Percentiles rank a stretch among this genome's conserved stretches.
Evolutionary conservation across 2,113 vertebrate genomes (phyloP).

Genomic region (Epinephelus cyanopodus): DNA sequence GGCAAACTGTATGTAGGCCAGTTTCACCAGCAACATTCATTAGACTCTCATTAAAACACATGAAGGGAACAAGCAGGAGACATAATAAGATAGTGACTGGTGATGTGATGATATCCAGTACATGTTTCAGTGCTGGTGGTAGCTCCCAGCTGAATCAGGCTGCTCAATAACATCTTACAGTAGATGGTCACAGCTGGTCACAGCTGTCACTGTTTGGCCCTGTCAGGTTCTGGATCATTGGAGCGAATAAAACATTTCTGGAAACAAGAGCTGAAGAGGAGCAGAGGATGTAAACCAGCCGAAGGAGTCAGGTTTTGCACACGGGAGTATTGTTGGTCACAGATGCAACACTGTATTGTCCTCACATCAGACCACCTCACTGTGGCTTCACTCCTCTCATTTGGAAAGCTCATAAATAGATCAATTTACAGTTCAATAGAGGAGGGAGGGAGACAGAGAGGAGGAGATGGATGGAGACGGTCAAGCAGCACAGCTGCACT

Average conservation of each 20-base stretch:
- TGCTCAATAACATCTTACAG: constrained; percentile 32
- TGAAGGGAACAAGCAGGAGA: constrained; percentile 9
- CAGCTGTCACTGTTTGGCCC: constrained; percentile 50
- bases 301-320: constrained; percentile 3
- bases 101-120: constrained; percentile 14
- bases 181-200: constrained; percentile 15
- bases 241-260: constrained; percentile 29
- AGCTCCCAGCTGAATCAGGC: constrained; percentile 24
- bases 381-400: constrained; percentile 6
- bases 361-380: constrained; percentile 2
- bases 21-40: constrained; percentile 24
- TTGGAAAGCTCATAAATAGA: constrained; percentile 31
- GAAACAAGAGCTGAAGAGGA: constrained; percentile 18
- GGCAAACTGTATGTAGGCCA: constrained; percentile 56
- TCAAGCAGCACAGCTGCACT: constrained; percentile 49
- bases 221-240: constrained; percentile 37
- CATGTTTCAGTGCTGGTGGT: background rate
- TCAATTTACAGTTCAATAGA: constrained; percentile 24
- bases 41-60: constrained; percentile 47
- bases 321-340: background rate
- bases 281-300: constrained; percentile 10
- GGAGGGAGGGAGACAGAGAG: constrained; percentile 2
- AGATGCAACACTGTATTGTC: constrained; percentile 9
- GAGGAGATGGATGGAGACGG: background rate
- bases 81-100: constrained; percentile 3